Conservation (phyloP, 2,797 vertebrate species). For the Dendrocincla fuliginosa region DNA sequence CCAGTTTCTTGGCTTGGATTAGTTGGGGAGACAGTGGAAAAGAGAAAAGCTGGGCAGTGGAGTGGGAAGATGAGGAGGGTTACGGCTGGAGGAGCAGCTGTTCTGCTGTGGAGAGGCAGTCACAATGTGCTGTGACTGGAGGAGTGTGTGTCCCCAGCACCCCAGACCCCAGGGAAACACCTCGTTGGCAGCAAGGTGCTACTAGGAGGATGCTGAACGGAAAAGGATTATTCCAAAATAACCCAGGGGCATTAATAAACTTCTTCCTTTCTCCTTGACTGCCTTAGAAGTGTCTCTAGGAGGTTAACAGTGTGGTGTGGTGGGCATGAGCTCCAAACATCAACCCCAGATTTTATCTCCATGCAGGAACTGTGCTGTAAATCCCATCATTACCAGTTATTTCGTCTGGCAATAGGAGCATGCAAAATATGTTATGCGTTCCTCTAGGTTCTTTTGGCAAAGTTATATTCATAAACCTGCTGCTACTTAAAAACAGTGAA, state of each 20-base stretch:
- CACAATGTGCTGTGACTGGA: background rate
- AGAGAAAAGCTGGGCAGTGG: background rate
- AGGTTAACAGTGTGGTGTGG: background rate
- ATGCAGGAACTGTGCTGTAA: background rate
- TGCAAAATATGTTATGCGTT: fast-evolving
- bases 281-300: background rate
- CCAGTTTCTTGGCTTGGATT: background rate
- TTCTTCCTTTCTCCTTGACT: background rate
- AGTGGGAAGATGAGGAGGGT: background rate
- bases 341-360: background rate
- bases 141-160: background rate
- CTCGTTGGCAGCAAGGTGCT: background rate
- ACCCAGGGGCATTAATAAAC: background rate
- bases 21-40: background rate
- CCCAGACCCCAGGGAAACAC: background rate
- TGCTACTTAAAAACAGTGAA: background rate
- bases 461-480: background rate
- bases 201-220: background rate
- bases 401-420: background rate
- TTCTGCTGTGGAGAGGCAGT: background rate
- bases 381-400: background rate
- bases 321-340: background rate
- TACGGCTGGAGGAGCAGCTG: background rate
- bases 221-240: background rate
- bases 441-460: background rate